Evolutionary conservation across 2,888 invertebrate genomes (phyloP), one percentile per base, ranked within the genome.

Genomic region (Andrena trimmerana): DNA sequence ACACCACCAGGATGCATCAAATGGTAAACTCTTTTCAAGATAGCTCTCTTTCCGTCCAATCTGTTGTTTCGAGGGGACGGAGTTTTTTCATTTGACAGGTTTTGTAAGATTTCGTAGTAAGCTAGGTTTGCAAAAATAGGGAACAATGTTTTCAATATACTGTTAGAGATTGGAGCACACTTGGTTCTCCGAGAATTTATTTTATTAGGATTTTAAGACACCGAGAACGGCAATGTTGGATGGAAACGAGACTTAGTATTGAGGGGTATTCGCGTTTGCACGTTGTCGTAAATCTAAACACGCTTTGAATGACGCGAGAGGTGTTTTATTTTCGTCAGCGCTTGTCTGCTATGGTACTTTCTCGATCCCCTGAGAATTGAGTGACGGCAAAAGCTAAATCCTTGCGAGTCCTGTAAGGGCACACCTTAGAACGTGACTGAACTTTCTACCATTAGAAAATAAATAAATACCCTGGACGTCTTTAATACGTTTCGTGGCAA

Each of bases 1-100:
- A 93, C 86, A 93, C 94, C 79, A 93, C 94, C 75, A 93, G 94
- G 89, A 94, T 94, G 93, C 94, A 94, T 90, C 94, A 93, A 93
- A 94, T 94, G 94, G 94, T 94, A 94, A 93, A 92, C 86, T 88
- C 87, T 90, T 90, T 88, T 90, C 86, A 88, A 85, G 81, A 84
- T 84, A 80, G 67, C 70, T 50, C 36, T 31, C n/a, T 33, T 20
- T n/a, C 10, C 1, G 16, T 27, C 8, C 31, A 33, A 5, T 59
- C 29, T 71, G 16, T 8, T 24, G n/a, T 2, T 33, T 62, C 3
- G 29, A 10, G n/a, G 29, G n/a, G 2, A 4, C 4, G 16, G 13
- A 16, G 42, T 5, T 4, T 5, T 16, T 42, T 42, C 42, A 42
- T 42, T 42, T 4, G 13, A 13, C 42, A 42, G 36, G 0, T 36